Evolutionary conservation across 2,113 vertebrate species (phyloP).

Genomic region (western clawed frog (Xenopus tropicalis)): DNA sequence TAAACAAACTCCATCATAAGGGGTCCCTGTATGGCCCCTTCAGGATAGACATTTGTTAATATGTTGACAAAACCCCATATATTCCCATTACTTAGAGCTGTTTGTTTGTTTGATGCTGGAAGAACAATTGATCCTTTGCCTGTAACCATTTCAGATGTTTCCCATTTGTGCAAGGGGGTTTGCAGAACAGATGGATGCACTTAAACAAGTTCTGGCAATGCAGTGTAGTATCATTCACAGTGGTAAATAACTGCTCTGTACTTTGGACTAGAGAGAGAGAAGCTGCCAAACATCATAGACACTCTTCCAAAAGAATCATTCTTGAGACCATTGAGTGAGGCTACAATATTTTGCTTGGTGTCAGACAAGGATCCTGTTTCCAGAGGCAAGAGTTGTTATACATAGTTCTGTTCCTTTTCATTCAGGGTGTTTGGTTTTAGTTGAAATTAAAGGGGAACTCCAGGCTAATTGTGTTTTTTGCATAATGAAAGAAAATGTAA

Average conservation of each 20-base stretch:
- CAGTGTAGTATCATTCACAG: background rate
- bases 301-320: conserved; percentile 2
- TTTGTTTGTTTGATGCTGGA: background rate
- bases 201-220: background rate
- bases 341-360: background rate
- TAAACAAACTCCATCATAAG: too few species aligned
- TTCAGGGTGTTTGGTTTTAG: too few species aligned
- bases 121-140: background rate
- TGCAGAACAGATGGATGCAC: conserved; percentile 3
- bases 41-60: too few species aligned
- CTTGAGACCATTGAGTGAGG: background rate
- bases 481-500: too few species aligned
- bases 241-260: conserved; percentile 5
- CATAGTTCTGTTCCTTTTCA: too few species aligned
- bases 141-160: background rate
- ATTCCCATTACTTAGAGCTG: background rate
- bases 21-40: background rate
- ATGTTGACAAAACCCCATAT: too few species aligned
- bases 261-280: conserved; percentile 15
- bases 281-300: conserved; percentile 19
- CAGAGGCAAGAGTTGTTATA: too few species aligned
- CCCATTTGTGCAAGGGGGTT: background rate
- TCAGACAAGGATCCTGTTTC: background rate
- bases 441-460: too few species aligned
- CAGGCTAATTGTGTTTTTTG: too few species aligned